phyloP scores from a whole-genome alignment of 2,113 vertebrate species.

The Cryptotis parvus region DNA sequence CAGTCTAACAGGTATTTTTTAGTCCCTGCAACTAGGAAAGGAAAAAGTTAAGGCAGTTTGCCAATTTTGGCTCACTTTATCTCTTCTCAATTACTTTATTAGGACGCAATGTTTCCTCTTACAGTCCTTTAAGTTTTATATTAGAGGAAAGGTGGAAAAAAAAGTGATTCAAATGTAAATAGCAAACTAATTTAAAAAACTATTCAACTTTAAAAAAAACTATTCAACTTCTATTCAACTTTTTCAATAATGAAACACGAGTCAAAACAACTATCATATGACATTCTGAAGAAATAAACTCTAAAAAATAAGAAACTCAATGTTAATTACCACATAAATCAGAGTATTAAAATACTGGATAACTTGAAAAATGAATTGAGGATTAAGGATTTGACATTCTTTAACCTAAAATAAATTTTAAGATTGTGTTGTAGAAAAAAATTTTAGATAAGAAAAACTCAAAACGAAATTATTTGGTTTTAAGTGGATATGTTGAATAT shows the following conservation, averaged over 20 bases:
- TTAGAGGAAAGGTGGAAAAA: not conserved
- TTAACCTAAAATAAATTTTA: conserved; percentile 4
- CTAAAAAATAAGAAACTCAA: not conserved
- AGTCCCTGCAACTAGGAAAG: conserved; percentile 3
- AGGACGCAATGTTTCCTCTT: not conserved
- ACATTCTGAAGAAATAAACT: not conserved
- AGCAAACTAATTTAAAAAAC: not conserved
- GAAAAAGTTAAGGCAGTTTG: not conserved
- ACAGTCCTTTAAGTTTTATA: not conserved
- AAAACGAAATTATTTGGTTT: conserved; percentile 20
- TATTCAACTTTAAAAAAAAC: not conserved
- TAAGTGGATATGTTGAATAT: not conserved
- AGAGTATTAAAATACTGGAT: not conserved
- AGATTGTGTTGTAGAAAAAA: not conserved
- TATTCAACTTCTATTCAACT: not conserved
- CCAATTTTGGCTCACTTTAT: not conserved
- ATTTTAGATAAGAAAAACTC: not conserved
- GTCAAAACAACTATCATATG: not conserved
- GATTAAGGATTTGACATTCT: not conserved
- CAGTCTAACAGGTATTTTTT: conserved; percentile 7
- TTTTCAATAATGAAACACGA: conserved; percentile 17
- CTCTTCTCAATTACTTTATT: not conserved
- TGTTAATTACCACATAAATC: not conserved
- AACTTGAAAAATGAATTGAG: not conserved
- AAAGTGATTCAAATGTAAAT: not conserved